These are phyloP conservation scores for Coleophora flavipennella DNA, from an alignment of 2,888 invertebrate genomes.

Conservation along the genomic window DNA sequence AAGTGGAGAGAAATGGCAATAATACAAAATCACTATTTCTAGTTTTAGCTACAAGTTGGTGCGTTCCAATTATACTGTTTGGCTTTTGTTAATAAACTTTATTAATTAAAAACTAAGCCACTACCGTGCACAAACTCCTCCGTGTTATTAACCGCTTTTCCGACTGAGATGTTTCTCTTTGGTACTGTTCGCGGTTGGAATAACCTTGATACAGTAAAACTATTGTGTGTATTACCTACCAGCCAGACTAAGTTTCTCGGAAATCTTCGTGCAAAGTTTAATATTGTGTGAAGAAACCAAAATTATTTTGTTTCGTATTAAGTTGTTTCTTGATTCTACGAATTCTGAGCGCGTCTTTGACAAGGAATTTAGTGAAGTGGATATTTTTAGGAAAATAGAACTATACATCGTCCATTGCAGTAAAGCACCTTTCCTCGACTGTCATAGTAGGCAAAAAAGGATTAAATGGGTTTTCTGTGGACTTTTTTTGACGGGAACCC, in stretches of 20 bases:
- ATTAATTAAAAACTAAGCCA: slow-evolving; percentile 1
- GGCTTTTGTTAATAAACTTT: neutral
- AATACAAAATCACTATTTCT: neutral
- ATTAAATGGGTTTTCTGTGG: too few relatives aligned
- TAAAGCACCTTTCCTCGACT: too few relatives aligned
- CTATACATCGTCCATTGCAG: too few relatives aligned
- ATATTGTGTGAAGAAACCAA: neutral
- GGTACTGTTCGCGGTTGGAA: too few relatives aligned
- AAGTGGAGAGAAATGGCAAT: too few relatives aligned
- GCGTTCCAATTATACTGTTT: neutral
- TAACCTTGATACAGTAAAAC: neutral
- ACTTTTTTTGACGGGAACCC: too few relatives aligned
- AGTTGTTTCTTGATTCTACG: neutral
- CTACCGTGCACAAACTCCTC: too few relatives aligned
- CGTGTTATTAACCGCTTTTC: too few relatives aligned
- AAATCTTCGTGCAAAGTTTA: neutral
- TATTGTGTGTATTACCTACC: too few relatives aligned
- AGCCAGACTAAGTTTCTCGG: neutral
- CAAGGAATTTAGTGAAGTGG: too few relatives aligned
- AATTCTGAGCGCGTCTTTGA: neutral
- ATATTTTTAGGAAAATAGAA: neutral
- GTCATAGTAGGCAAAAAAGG: too few relatives aligned
- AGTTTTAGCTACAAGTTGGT: neutral
- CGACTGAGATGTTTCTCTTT: too few relatives aligned
- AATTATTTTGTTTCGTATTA: neutral